Evolutionary conservation across 2,113 vertebrate genomes (phyloP), one percentile per base, ranked within the genome.

Genomic region (Neofelis nebulosa): DNA sequence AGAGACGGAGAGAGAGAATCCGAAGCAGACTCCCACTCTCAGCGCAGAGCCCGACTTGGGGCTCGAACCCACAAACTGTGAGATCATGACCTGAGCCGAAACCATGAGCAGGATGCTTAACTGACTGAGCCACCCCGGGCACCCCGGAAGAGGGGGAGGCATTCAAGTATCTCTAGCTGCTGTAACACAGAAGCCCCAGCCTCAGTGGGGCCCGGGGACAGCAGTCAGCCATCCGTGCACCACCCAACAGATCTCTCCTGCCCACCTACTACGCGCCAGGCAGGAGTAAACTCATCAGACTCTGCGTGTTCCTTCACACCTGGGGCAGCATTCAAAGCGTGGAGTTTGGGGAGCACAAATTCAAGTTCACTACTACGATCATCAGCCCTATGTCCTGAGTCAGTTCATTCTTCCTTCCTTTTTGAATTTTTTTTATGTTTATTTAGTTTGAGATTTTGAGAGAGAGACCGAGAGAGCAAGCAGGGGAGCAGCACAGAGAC

Each of bases 321-420:
- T 16, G 13, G 27, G 27, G 52, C 63, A 12, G 68, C 4, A 0
- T 9, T 18, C 13, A 7, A 13, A 57, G 21, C 3, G 4, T 19
- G 69, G 14, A 19, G 1, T 14, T 3, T 18, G 81, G 33, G 7
- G 50, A 11, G 14, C 15, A 14, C 0, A 7, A 48, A 38, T 15
- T 68, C 76, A 3, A 1, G 4, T 9, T 50, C 38, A 16, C 5
- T 25, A 23, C 9, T 7, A 55, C 9, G n/a, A 2, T 4, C 16
- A 7, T 57, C 68, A 38, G 18, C 48, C 4, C 0, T 7, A 5
- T 3, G 25, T 38, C 10, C 36, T 15, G 57, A 66, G 36, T 33
- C 25, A 33, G 10, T 14, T 41, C 4, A 50, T 52, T 69, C 79
- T 16, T 8, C 38, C 61, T 12, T 36, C 61, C 79, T 15, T 8